Evolutionary conservation across 2,888 invertebrate species (phyloP).

Genomic region (Therioaphis trifolii): DNA sequence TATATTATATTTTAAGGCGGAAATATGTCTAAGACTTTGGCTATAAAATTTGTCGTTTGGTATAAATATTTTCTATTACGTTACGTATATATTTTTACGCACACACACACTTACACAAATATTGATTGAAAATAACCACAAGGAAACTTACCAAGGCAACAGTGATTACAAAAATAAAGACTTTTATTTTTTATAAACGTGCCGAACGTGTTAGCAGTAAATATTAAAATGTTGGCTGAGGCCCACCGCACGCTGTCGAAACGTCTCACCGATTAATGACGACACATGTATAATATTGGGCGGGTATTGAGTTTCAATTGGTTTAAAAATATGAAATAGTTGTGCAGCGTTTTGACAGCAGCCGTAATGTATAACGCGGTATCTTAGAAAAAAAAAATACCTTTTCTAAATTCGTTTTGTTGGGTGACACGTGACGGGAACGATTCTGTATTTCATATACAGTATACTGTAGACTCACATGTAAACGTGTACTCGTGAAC

Average conservation of each 20-base stretch:
- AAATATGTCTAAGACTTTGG: neutral
- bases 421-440: neutral
- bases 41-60: neutral
- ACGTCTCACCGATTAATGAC: conserved; percentile 40
- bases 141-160: neutral
- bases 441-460: neutral
- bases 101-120: neutral
- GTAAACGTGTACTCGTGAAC: neutral
- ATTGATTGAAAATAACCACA: conserved; percentile 11
- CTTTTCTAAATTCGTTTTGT: conserved; percentile 33
- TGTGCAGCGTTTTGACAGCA: conserved; percentile 9
- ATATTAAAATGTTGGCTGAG: conserved; percentile 47
- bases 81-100: neutral
- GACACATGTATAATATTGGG: neutral
- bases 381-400: neutral
- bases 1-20: too few relatives aligned
- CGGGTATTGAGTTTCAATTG: conserved; percentile 44
- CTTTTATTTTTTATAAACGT: neutral
- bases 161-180: conserved; percentile 32
- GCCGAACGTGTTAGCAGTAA: conserved; percentile 28
- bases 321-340: conserved; percentile 35
- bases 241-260: conserved; percentile 10
- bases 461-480: neutral
- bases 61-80: neutral
- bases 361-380: neutral